These are phyloP conservation scores for Pimpla rufipes DNA, from an alignment of 2,888 invertebrate genomes.

Conservation along the genomic window DNA sequence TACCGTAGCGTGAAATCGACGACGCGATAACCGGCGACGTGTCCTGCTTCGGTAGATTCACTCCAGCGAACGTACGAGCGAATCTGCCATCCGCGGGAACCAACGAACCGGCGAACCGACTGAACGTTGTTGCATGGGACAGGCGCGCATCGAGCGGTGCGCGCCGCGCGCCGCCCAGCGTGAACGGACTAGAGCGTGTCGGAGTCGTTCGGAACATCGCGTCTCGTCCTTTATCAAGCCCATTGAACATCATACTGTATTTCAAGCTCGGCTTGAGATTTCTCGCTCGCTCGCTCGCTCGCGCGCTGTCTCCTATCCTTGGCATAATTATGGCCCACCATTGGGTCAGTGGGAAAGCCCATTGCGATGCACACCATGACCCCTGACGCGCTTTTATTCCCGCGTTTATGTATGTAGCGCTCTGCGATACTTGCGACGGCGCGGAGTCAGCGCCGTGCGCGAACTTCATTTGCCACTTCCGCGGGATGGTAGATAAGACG, in stretches of 20 bases:
- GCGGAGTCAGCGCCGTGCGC: not conserved
- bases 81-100: constrained; percentile 51
- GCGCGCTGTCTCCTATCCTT: constrained; percentile 16
- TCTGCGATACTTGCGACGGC: too few relatives aligned
- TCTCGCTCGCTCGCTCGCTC: constrained; percentile 10
- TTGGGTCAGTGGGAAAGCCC: constrained; percentile 55
- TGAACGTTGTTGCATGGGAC: constrained; percentile 52
- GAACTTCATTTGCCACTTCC: constrained; percentile 31
- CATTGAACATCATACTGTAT: constrained; percentile 36
- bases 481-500: constrained; percentile 17
- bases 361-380: constrained; percentile 30
- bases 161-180: constrained; percentile 13
- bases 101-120: constrained; percentile 30
- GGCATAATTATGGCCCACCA: constrained; percentile 49
- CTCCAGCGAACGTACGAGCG: constrained; percentile 53
- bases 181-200: constrained; percentile 59
- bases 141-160: constrained; percentile 22
- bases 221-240: constrained; percentile 37
- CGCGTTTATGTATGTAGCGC: too few relatives aligned
- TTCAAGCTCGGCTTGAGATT: constrained; percentile 3
- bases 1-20: constrained; percentile 66
- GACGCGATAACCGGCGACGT: constrained; percentile 63
- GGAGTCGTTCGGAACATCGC: constrained; percentile 53
- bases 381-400: constrained; percentile 41
- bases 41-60: constrained; percentile 63